These are phyloP conservation scores for Latheticus oryzae DNA, from an alignment of 2,888 invertebrate genomes.

Conservation along the genomic window DNA sequence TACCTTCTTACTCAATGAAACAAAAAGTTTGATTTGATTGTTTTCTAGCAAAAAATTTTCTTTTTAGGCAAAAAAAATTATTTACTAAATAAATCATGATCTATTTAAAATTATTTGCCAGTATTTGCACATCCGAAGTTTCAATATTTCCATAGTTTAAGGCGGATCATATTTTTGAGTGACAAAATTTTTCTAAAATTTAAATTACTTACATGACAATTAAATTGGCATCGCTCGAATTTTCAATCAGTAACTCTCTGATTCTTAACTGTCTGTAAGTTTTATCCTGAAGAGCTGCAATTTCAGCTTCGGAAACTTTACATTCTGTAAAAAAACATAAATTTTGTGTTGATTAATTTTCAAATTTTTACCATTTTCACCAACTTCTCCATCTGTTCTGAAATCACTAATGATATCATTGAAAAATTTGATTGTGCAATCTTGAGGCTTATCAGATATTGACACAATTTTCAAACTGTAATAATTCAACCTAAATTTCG, in stretches of 20 bases:
- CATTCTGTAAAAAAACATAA: conserved; percentile 67
- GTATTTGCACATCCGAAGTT: too few relatives aligned
- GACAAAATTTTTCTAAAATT: too few relatives aligned
- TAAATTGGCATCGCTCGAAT: conserved; percentile 88
- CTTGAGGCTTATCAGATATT: conserved; percentile 83
- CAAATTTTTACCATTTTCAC: conserved; percentile 55
- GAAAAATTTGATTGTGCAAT: conserved; percentile 79
- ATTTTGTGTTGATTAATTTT: not conserved
- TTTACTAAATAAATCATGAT: too few relatives aligned
- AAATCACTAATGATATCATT: conserved; percentile 79
- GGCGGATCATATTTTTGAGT: too few relatives aligned
- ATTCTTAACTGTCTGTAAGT: conserved; percentile 91
- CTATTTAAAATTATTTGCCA: too few relatives aligned
- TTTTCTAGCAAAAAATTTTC: too few relatives aligned
- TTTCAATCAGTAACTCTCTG: conserved; percentile 87
- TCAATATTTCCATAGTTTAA: too few relatives aligned
- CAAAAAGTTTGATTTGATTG: too few relatives aligned
- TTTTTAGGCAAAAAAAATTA: too few relatives aligned
- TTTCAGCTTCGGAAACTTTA: conserved; percentile 78
- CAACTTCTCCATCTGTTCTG: conserved; percentile 63
- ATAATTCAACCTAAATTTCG: conserved; percentile 95
- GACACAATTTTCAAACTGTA: conserved; percentile 93
- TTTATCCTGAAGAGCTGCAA: conserved; percentile 82
- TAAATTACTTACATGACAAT: conserved; percentile 96
- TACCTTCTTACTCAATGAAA: too few relatives aligned